Conservation (phyloP, 2,113 vertebrate genomes). For the Danionella cerebrum region DNA sequence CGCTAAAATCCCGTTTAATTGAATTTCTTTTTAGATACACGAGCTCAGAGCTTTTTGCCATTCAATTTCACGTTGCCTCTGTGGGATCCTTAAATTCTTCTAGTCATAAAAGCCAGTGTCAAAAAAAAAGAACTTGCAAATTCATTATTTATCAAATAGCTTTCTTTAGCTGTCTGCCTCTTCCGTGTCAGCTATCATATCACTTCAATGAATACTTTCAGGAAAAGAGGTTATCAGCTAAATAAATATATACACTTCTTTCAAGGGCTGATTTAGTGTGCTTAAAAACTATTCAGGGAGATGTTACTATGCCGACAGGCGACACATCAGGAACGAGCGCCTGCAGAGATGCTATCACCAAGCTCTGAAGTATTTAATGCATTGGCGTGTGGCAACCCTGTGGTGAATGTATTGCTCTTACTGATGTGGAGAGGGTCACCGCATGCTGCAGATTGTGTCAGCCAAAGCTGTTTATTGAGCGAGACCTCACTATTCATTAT, state of each 20-base stretch:
- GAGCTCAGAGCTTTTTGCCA: constrained; percentile 93
- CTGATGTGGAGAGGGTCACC: constrained; percentile 46
- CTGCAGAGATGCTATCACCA: constrained; percentile 45
- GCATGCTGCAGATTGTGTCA: constrained; percentile 41
- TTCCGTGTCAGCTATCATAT: constrained; percentile 73
- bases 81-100: constrained; percentile 84
- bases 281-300: constrained; percentile 57
- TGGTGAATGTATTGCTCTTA: constrained; percentile 40
- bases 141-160: constrained; percentile 74
- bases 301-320: constrained; percentile 26
- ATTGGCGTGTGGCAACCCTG: constrained; percentile 32
- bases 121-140: constrained; percentile 85
- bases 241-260: constrained; percentile 61
- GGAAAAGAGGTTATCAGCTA: constrained; percentile 63
- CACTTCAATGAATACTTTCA: constrained; percentile 71
- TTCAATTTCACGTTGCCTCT: constrained; percentile 87
- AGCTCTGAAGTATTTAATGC: constrained; percentile 46
- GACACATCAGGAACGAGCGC: constrained; percentile 39
- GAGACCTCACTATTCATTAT: constrained; percentile 42
- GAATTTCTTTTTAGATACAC: constrained; percentile 98
- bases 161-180: constrained; percentile 50
- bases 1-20: constrained; percentile 99
- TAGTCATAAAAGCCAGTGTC: constrained; percentile 75
- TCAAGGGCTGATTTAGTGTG: constrained; percentile 71
- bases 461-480: constrained; percentile 44